Percentiles rank a stretch among this genome's conserved stretches.
Evolutionary conservation across 92 coral and sea anemone genomes (phyloP).

Genomic region (Umimayanthus kanabou): DNA sequence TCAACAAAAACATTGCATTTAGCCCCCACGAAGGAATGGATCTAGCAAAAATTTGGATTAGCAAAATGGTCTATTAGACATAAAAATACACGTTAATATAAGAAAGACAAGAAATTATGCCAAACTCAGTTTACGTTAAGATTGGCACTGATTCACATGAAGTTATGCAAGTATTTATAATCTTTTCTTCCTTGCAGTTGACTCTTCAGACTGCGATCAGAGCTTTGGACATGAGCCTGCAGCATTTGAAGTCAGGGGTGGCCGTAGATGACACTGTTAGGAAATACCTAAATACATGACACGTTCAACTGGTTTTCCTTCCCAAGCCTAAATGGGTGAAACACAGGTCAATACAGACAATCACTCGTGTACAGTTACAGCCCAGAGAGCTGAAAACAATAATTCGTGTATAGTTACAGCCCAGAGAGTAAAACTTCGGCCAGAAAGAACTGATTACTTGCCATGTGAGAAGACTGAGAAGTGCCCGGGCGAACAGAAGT

Average conservation of each 20-base stretch:
- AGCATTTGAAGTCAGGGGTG: slow-evolving; percentile 73
- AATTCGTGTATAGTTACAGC: too few species aligned
- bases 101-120: neutral
- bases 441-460: neutral
- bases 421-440: neutral
- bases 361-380: too few species aligned
- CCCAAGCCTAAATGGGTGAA: neutral
- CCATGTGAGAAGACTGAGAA: too few species aligned
- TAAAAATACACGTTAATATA: neutral
- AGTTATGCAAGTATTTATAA: neutral
- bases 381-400: too few species aligned
- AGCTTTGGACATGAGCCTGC: slow-evolving; percentile 63
- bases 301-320: neutral
- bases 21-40: too few species aligned
- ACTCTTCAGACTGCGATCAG: slow-evolving; percentile 32
- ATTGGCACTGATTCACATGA: neutral
- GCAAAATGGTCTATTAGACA: too few species aligned
- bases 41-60: too few species aligned
- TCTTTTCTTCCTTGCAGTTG: neutral
- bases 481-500: too few species aligned
- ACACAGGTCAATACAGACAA: too few species aligned
- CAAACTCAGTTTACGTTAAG: too few species aligned
- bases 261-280: slow-evolving; percentile 56
- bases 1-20: too few species aligned
- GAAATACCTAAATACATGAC: neutral